These are phyloP conservation scores for Hypanus sabinus DNA, from an alignment of 2,113 vertebrate genomes.

Conservation along the genomic window DNA sequence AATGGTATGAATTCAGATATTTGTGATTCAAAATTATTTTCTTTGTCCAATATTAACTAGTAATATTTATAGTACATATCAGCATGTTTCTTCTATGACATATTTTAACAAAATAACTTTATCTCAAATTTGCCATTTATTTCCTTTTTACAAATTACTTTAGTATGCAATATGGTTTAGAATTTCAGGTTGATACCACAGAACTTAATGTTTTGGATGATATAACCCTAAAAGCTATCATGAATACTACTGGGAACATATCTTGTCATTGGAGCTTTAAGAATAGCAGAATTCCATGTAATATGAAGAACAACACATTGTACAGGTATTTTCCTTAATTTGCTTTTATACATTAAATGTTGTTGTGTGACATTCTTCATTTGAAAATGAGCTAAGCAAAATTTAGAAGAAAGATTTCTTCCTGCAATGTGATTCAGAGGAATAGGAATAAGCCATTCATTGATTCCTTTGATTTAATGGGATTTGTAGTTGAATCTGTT, in stretches of 20 bases:
- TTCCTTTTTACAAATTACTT: neutral
- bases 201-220: conserved; percentile 51
- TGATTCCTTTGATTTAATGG: too few species aligned
- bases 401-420: neutral
- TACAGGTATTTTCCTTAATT: conserved; percentile 42
- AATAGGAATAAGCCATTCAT: neutral
- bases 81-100: neutral
- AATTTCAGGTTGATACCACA: conserved; percentile 38
- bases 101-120: neutral
- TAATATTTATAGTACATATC: neutral
- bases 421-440: neutral
- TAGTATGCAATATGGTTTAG: neutral
- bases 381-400: neutral
- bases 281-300: conserved; percentile 43
- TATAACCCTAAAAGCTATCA: conserved; percentile 46
- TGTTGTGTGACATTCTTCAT: neutral
- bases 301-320: conserved; percentile 39
- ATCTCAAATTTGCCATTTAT: neutral
- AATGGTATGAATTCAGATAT: conserved; percentile 24
- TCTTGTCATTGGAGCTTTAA: conserved; percentile 50
- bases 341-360: neutral
- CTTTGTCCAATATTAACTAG: neutral
- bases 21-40: neutral
- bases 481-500: too few species aligned
- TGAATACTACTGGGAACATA: conserved; percentile 47